Evolutionary conservation across 2,797 vertebrate genomes (phyloP).

Genomic region (Alauda arvensis): DNA sequence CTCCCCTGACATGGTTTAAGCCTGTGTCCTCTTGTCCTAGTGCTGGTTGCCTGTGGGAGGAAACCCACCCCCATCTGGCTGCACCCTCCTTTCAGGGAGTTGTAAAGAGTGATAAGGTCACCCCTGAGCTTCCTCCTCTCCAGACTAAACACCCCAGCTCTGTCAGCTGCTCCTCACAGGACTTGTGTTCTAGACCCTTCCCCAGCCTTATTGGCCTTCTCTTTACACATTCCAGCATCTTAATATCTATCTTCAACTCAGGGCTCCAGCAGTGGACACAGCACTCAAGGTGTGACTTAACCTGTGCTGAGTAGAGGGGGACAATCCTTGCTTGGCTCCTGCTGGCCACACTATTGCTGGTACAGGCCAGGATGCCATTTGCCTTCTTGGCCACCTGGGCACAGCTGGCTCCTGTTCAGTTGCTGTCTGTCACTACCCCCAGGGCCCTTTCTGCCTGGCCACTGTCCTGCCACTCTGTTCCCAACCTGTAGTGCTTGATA

Average conservation of each 20-base stretch:
- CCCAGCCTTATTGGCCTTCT: not conserved
- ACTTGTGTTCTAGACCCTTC: not conserved
- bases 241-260: fast-evolving
- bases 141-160: not conserved
- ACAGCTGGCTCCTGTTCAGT: not conserved
- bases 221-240: not conserved
- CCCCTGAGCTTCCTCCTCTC: not conserved
- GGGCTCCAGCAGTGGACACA: not conserved
- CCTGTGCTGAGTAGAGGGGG: fast-evolving
- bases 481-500: not conserved
- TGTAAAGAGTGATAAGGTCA: not conserved
- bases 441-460: not conserved
- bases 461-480: not conserved
- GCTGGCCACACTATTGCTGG: not conserved
- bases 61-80: fast-evolving
- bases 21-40: not conserved
- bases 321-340: fast-evolving
- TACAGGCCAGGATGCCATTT: not conserved
- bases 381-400: not conserved
- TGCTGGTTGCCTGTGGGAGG: not conserved
- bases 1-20: not conserved
- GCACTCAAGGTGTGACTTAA: fast-evolving
- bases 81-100: fast-evolving
- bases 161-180: fast-evolving
- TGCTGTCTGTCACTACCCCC: fast-evolving